Base-by-base conservation (phyloP, 2,797 vertebrate species). In the Lemur catta region DNA sequence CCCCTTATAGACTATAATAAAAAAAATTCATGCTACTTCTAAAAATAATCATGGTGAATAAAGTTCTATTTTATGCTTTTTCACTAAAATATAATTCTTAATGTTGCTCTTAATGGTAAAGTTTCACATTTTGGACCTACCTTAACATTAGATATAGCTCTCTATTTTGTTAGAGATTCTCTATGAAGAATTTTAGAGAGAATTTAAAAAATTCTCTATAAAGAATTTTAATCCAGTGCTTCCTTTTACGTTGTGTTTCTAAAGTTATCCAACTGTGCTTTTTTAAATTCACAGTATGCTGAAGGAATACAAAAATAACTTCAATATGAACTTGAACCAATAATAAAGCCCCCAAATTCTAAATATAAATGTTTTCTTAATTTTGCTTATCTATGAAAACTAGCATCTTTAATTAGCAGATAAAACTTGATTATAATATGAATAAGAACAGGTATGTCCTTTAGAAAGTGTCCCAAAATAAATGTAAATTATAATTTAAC, bases 401-500 rank as follows among this genome's bases (percentile, higher is more conserved):
- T 67, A 71, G 22, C 30, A 85, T 48, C 71, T 93, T 75, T 65
- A 88, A 85, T 63, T 67, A 91, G 41, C 50, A 74, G 46, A 81
- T 94, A 85, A 91, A 89, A 95, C 61, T 33, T 96, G 55, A 91
- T 65, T 80, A 38, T 35, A 85, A 63, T n/a, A 84, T 67, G 6
- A 46, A n/a, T 48, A 59, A 59, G n/a, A 93, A 82, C 22, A 82
- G 18, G 46, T 30, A 84, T 35, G 93, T 84, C 91, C 30, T 85
- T 43, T 92, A 48, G n/a, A 78, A 95, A 94, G 24, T n/a, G 9
- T 26, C 33, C 46, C 50, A 15, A 74, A 61, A 80, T 91, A 93
- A 93, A 50, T 55, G 33, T 87, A 82, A 84, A 96, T 57, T 92
- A 57, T 79, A 94, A 65, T n/a, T 85, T 75, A 72, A 92, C 81